phyloP scores from a whole-genome alignment of 2,797 vertebrate genomes.

The Oreortyx pictus region DNA sequence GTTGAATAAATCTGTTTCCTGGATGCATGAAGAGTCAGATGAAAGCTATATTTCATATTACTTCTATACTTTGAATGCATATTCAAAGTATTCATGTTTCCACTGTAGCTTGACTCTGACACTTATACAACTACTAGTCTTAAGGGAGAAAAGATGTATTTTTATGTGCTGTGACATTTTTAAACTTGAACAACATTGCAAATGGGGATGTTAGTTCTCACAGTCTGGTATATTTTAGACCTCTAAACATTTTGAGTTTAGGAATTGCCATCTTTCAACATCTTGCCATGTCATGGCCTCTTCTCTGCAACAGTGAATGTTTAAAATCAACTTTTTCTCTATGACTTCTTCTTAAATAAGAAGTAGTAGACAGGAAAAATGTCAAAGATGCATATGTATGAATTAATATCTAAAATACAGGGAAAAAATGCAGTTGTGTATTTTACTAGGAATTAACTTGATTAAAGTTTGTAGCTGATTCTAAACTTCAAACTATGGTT shows the following conservation, averaged over 20 bases:
- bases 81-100: constrained; percentile 49
- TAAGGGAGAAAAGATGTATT: constrained; percentile 47
- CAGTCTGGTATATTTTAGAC: constrained; percentile 63
- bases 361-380: neutral
- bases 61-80: constrained; percentile 59
- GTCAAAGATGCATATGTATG: neutral
- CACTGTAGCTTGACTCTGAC: constrained; percentile 51
- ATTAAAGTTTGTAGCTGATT: neutral
- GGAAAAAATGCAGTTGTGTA: neutral
- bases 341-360: constrained; percentile 23
- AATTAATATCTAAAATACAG: neutral
- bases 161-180: constrained; percentile 72
- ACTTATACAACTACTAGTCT: constrained; percentile 35
- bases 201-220: constrained; percentile 65
- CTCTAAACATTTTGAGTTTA: constrained; percentile 45
- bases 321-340: constrained; percentile 46
- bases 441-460: neutral
- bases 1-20: constrained; percentile 44
- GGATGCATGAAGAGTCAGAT: constrained; percentile 55
- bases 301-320: constrained; percentile 26
- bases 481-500: neutral
- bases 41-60: constrained; percentile 61
- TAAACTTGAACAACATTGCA: constrained; percentile 64
- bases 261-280: constrained; percentile 51
- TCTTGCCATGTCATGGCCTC: constrained; percentile 34